Base-by-base conservation (phyloP, 1,140 invertebrate genomes). In the Planococcus citri region DNA sequence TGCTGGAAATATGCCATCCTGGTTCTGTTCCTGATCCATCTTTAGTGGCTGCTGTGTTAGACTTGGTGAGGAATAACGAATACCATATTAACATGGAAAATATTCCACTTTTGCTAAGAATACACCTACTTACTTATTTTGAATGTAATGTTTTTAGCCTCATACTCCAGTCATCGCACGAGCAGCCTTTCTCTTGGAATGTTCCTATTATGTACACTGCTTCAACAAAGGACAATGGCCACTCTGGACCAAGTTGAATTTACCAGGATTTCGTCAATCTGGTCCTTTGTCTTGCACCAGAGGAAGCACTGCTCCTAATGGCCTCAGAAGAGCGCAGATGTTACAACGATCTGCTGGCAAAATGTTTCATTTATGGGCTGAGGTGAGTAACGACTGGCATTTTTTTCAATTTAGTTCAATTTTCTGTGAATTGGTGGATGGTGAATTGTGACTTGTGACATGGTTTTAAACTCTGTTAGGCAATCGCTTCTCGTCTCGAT, bases 211-310 rank as follows among this genome's bases (percentile, higher is more conserved):
- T 75, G 95, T 99, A 0, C 94, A 98, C 77, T 87, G 90, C 70
- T 99, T 97, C 77, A 99, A 98, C 77, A 92, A 93, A 79, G 95
- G 95, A 0, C 92, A 95, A 73, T 99, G 97, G 96, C 95, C 97
- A 14, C 82, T 85, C 1, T 97, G 94, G 94, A 94, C 97, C 88
- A 92, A 93, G 78, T 82, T 89, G 51, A 91, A 90, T 75, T 82
- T 90, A 70, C 88, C 88, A 17, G 85, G 90, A 74, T 91, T 90
- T 77, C 80, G 90, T 37, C 84, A 87, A 4, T 90, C 88, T 1
- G 88, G 88, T 60, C 76, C 77, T 61, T 10, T 64, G 24, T 27
- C 60, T 4, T 64, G 60, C 24, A 71, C 78, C 58, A 74, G 78
- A 58, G 75, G 73, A 37, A 73, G 51, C 69, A 79, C 70, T 76